Evolutionary conservation across 2,888 invertebrate genomes (phyloP).

Genomic region (Dysmachus trigonus): DNA sequence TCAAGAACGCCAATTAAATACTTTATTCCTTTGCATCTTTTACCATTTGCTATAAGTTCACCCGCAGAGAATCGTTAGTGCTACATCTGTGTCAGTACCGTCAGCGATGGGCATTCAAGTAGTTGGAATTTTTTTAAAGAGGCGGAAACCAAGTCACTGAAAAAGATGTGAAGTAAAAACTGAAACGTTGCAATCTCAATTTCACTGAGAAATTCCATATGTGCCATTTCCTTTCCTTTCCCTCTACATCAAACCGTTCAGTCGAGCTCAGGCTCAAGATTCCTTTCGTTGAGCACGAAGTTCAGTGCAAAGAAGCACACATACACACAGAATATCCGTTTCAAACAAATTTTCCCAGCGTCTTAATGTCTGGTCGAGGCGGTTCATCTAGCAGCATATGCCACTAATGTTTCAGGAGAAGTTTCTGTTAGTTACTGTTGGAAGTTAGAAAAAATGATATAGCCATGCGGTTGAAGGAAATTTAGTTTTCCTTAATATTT

Average conservation of each 20-base stretch:
- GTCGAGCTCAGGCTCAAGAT: background rate
- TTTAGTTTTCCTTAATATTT: background rate
- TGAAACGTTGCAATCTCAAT: slow-evolving; percentile 32
- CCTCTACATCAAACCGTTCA: background rate
- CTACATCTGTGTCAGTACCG: background rate
- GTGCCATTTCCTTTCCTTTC: background rate
- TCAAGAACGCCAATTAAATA: slow-evolving; percentile 38
- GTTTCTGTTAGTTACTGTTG: slow-evolving; percentile 34
- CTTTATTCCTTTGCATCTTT: slow-evolving; percentile 9
- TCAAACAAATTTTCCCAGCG: background rate
- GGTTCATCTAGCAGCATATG: slow-evolving; percentile 40
- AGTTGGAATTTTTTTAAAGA: slow-evolving; percentile 24
- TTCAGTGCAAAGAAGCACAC: background rate
- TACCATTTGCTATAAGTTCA: slow-evolving; percentile 1
- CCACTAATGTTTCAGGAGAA: slow-evolving; percentile 36
- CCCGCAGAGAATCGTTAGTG: slow-evolving; percentile 19
- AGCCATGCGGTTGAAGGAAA: background rate
- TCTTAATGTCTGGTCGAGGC: slow-evolving; percentile 35
- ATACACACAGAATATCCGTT: background rate
- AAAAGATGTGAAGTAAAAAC: slow-evolving; percentile 21
- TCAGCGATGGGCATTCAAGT: slow-evolving; percentile 6
- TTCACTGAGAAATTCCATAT: slow-evolving; percentile 20
- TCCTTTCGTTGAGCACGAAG: background rate
- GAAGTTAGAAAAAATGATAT: background rate
- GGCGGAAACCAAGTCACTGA: background rate